These are phyloP conservation scores for Cotesia chilonis DNA, from an alignment of 1,140 invertebrate genomes.

Conservation along the genomic window DNA sequence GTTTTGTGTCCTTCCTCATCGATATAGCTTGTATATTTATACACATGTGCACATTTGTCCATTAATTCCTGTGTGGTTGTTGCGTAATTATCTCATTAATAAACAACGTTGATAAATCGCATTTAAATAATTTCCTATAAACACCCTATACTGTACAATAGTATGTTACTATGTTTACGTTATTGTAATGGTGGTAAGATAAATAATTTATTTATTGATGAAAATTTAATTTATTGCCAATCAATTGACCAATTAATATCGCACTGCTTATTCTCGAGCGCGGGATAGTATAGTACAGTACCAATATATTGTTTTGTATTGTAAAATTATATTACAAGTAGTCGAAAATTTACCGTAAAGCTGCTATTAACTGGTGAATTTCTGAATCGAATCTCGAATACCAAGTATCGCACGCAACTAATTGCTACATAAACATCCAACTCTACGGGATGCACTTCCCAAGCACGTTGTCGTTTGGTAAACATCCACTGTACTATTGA, in stretches of 20 bases:
- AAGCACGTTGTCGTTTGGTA: slow-evolving; percentile 46
- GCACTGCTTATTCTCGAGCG: too few relatives aligned
- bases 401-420: slow-evolving; percentile 54
- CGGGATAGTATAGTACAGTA: too few relatives aligned
- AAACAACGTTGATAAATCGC: slow-evolving; percentile 15
- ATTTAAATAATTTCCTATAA: slow-evolving; percentile 26
- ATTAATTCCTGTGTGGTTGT: slow-evolving; percentile 24
- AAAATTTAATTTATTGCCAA: too few relatives aligned
- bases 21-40: slow-evolving; percentile 1
- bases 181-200: too few relatives aligned
- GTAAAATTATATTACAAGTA: background rate
- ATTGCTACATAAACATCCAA: slow-evolving; percentile 63
- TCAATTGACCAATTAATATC: too few relatives aligned
- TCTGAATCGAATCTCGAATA: slow-evolving; percentile 44
- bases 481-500: slow-evolving; percentile 60
- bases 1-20: background rate
- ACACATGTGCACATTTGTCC: slow-evolving; percentile 30
- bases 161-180: slow-evolving; percentile 16
- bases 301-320: too few relatives aligned
- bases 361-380: slow-evolving; percentile 26
- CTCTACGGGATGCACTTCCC: slow-evolving; percentile 35
- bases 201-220: too few relatives aligned
- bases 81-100: slow-evolving; percentile 34
- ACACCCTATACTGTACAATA: slow-evolving; percentile 11
- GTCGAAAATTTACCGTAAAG: background rate